phyloP scores from a whole-genome alignment of 2,113 vertebrate species.

The Melanocharis versteri region DNA sequence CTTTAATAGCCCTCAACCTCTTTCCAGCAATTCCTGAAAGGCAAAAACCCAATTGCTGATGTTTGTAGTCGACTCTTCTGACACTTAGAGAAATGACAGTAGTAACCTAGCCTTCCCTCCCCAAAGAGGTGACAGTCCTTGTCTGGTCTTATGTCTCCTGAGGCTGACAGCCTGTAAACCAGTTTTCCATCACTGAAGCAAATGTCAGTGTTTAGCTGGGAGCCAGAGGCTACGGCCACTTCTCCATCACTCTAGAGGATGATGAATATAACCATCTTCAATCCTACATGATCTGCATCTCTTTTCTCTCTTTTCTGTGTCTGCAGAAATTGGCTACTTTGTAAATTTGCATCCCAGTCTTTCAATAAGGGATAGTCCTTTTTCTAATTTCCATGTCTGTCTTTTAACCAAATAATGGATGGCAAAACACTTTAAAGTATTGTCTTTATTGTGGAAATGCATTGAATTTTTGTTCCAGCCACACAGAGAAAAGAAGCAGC shows the following conservation, averaged over 20 bases:
- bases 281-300: background rate
- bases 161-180: background rate
- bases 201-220: background rate
- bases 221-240: background rate
- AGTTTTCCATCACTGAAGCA: background rate
- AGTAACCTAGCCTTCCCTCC: background rate
- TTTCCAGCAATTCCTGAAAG: background rate
- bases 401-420: background rate
- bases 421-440: background rate
- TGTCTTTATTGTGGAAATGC: background rate
- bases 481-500: background rate
- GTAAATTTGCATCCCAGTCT: background rate
- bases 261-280: background rate
- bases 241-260: background rate
- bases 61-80: background rate
- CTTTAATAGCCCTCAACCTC: background rate
- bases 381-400: background rate
- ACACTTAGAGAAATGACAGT: constrained; percentile 2
- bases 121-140: background rate
- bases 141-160: background rate
- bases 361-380: background rate
- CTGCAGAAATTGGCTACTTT: background rate
- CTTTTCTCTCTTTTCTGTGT: background rate
- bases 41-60: background rate
- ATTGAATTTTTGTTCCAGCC: background rate